These are phyloP conservation scores for Meghimatium bilineatum DNA, from an alignment of 2,888 invertebrate genomes.

Conservation along the genomic window DNA sequence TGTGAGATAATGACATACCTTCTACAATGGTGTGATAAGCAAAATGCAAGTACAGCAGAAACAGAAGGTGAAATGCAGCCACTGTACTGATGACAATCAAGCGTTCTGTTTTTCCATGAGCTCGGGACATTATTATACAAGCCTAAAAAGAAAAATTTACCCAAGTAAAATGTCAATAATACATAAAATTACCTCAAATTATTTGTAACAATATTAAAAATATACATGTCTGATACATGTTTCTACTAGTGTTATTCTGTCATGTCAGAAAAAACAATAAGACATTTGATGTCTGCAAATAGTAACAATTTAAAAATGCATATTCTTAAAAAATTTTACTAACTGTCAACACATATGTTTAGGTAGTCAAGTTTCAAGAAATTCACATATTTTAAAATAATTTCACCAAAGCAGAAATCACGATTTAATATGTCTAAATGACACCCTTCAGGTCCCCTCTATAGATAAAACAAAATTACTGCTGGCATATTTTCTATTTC, in stretches of 20 bases:
- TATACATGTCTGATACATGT: not conserved
- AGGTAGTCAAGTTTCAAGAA: too few relatives aligned
- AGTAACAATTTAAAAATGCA: too few relatives aligned
- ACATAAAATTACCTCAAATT: not conserved
- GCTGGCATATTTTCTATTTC: too few relatives aligned
- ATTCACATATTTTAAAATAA: not conserved
- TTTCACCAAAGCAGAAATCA: too few relatives aligned
- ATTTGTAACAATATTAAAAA: not conserved
- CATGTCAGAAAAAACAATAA: not conserved
- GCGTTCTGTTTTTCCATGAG: slow-evolving; percentile 74
- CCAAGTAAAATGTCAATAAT: too few relatives aligned
- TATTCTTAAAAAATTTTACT: too few relatives aligned
- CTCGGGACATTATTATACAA: slow-evolving; percentile 73
- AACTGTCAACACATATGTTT: too few relatives aligned
- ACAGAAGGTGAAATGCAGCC: slow-evolving; percentile 76
- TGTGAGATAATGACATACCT: slow-evolving; percentile 64
- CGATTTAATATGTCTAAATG: too few relatives aligned
- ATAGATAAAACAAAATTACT: too few relatives aligned
- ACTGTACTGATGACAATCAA: slow-evolving; percentile 73
- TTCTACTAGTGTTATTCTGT: not conserved
- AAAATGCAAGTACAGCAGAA: slow-evolving; percentile 79
- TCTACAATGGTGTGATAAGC: slow-evolving; percentile 79
- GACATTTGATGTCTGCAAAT: not conserved
- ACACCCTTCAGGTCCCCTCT: too few relatives aligned
- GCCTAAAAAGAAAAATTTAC: slow-evolving; percentile 67